Evolutionary conservation across 2,797 vertebrate genomes (phyloP).

Genomic region (Thaleichthys pacificus): DNA sequence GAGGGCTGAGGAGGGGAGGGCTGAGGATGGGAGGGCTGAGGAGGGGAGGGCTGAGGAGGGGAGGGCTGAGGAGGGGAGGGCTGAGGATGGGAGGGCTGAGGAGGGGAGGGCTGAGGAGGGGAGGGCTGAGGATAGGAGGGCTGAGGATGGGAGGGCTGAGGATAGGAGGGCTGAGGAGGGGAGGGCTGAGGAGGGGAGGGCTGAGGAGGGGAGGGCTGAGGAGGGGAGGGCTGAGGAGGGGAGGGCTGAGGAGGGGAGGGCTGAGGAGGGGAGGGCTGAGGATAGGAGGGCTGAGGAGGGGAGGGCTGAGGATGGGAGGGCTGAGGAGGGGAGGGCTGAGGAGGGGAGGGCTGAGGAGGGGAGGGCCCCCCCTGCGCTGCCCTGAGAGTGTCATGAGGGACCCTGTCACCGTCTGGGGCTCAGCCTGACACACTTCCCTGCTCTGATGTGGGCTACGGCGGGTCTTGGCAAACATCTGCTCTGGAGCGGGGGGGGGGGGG

Average conservation of each 20-base stretch:
- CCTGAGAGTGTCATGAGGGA: slow-evolving; percentile 44
- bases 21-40: too few relatives aligned
- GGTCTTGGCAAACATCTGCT: too few relatives aligned
- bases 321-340: not conserved
- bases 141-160: not conserved
- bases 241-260: too few relatives aligned
- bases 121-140: slow-evolving; percentile 1
- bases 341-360: not conserved
- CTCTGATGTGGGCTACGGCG: slow-evolving; percentile 50
- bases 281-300: not conserved
- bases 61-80: too few relatives aligned
- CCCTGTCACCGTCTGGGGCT: slow-evolving; percentile 52
- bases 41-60: too few relatives aligned
- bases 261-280: not conserved
- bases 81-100: not conserved
- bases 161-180: too few relatives aligned
- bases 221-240: too few relatives aligned
- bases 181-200: too few relatives aligned
- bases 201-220: too few relatives aligned
- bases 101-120: not conserved
- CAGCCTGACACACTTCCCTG: slow-evolving; percentile 64
- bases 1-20: not conserved
- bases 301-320: slow-evolving; percentile 1
- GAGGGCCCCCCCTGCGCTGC: slow-evolving; percentile 27
- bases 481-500: not conserved